Base-by-base conservation (phyloP, 1,140 invertebrate species). In the Batillaria attramentaria region DNA sequence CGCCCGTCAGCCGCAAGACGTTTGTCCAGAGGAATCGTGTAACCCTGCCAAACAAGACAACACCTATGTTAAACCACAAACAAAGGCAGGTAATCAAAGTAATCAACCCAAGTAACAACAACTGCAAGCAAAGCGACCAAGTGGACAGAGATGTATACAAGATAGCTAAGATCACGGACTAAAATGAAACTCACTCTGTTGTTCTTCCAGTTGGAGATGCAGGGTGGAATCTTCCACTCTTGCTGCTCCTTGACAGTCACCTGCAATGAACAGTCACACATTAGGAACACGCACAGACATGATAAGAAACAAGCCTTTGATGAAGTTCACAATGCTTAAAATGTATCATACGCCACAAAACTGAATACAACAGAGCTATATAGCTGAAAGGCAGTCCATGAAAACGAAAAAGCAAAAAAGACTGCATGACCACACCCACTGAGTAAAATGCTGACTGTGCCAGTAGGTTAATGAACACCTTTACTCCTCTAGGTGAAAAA, bases 151-250 rank as follows among this genome's bases (percentile, higher is more conserved):
- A 8, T 28, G n/a, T n/a, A n/a, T n/a, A n/a, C n/a, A n/a, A n/a
- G n/a, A n/a, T n/a, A n/a, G n/a, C n/a, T n/a, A n/a, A n/a, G n/a
- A n/a, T n/a, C n/a, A n/a, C n/a, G n/a, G n/a, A n/a, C n/a, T n/a
- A n/a, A n/a, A n/a, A n/a, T n/a, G n/a, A n/a, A n/a, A 72, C 75
- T 82, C 80, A 90, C 92, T 97, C 99, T 93, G 3, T 98, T 96
- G 90, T 99, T 99, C 91, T 99, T 99, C 98, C 98, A 99, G 88
- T 99, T 99, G 20, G 97, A 98, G 82, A 99, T 99, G 88, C 98
- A 99, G 0, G 99, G 99, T 28, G 99, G 99, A 85, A 99, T 99
- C 92, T 99, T 99, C 99, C 99, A 99, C 91, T 99, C 98, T 82
- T 98, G 96, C 89, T 99, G 98, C 90, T 99, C 98, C 91, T 99